Percentiles rank a stretch among this genome's conserved stretches.
These are phyloP conservation scores for Scarus forsteni DNA, from an alignment of 2,797 vertebrate genomes.

Conservation along the genomic window DNA sequence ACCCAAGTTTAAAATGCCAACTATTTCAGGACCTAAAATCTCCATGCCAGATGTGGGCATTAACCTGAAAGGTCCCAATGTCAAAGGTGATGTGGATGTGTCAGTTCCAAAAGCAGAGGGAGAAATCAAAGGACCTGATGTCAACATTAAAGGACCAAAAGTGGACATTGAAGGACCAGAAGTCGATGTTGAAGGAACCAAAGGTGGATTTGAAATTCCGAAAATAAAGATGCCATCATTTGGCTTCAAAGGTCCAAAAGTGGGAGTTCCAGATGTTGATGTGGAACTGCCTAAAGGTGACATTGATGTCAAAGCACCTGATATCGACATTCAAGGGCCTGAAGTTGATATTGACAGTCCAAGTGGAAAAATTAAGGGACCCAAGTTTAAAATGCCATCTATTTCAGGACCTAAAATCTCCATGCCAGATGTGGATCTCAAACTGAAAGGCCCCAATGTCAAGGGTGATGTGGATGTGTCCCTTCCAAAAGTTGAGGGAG, in stretches of 20 bases:
- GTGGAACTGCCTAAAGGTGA: conserved; percentile 16
- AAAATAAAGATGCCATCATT: conserved; percentile 59
- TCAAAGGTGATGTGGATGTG: conserved; percentile 41
- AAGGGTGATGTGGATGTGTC: conserved; percentile 15
- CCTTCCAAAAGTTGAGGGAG: conserved; percentile 10
- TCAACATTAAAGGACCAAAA: conserved; percentile 9
- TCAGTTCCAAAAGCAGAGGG: conserved; percentile 31
- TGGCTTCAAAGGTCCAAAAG: conserved; percentile 21
- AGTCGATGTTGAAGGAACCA: conserved; percentile 14
- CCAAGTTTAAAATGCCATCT: conserved; percentile 5
- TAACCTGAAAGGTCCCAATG: conserved; percentile 20
- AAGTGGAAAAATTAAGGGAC: not conserved
- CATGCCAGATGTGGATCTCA: conserved; percentile 21
- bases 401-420: not conserved
- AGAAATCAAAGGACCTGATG: not conserved
- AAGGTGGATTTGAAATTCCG: conserved; percentile 43
- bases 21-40: not conserved
- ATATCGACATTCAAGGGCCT: not conserved
- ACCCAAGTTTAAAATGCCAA: conserved; percentile 36
- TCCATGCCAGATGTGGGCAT: conserved; percentile 46
- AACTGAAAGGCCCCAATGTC: conserved; percentile 2
- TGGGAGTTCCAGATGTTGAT: conserved; percentile 19
- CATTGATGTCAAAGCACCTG: conserved; percentile 10
- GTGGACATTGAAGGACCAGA: conserved; percentile 30
- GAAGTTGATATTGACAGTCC: not conserved